Conservation (phyloP, 2,888 invertebrate genomes). For the Cordylochernes scorpioides region DNA sequence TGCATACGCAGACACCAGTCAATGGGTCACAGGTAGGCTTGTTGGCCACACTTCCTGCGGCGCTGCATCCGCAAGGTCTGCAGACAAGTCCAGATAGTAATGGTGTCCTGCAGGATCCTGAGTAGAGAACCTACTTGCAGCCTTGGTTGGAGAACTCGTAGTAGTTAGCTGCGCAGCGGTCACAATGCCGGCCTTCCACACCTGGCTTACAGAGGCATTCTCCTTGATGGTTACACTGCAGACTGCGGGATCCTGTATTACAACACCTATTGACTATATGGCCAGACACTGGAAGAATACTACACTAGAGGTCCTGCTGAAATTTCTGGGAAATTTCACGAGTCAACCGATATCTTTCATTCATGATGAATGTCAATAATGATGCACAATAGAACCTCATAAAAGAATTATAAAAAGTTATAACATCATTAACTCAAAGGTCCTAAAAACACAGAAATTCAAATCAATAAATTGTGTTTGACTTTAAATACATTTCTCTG, state of each 20-base stretch:
- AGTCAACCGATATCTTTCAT: no score
- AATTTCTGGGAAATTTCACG: no score
- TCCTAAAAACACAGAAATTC: no score
- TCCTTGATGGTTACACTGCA: conserved; percentile 73
- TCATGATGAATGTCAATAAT: no score
- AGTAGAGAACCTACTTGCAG: conserved; percentile 31
- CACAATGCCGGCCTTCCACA: conserved; percentile 78
- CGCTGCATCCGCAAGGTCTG: conserved; percentile 63
- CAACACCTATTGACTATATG: no score
- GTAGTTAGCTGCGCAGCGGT: conserved; percentile 53
- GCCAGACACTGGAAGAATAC: no score
- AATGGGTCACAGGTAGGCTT: conserved; percentile 52
- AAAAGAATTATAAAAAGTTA: no score
- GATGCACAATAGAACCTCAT: no score
- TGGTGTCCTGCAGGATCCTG: not conserved
- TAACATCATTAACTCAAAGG: no score
- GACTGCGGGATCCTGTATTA: conserved; percentile 46
- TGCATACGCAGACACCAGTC: conserved; percentile 53
- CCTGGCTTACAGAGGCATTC: conserved; percentile 87
- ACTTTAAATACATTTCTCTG: no score
- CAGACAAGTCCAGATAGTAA: conserved; percentile 6
- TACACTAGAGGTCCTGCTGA: no score
- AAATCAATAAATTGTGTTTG: no score
- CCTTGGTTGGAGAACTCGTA: conserved; percentile 70
- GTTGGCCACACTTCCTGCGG: conserved; percentile 54